Evolutionary conservation across 2,797 vertebrate species (phyloP), one percentile per base, ranked within the genome.

Genomic region (Neosilurus hyrtlii): DNA sequence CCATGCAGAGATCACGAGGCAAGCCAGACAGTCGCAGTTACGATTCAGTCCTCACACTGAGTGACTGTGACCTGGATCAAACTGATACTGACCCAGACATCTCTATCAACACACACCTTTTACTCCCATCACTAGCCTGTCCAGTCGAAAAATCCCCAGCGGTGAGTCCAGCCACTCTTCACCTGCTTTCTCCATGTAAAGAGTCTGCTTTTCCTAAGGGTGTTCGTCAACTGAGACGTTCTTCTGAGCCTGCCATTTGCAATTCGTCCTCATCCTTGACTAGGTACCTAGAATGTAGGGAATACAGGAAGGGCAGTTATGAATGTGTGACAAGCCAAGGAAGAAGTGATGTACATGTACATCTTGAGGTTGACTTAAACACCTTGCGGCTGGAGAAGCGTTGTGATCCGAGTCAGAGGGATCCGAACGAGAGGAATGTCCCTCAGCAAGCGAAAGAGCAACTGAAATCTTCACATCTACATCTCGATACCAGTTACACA

Each of bases 1-100:
- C 95, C 80, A 90, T 95, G 88, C 90, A 94, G 51, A 95, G 92
- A 52, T 90, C 92, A 0, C 89, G 90, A 0, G 90, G 91, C 83
- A 96, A 93, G 61, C 94, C 95, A 8, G 97, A 96, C 14, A 96
- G 95, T 92, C 93, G 95, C 80, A 98, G 97, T 89, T 94, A 96
- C 14, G 97, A 98, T 90, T 98, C 97, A 0, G 96, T 97, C 83
- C 93, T 98, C 90, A 96, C 96, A 1, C 91, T 97, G 76, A 98
- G 96, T 0, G 96, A 98, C 0, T 95, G 96, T 1, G 96, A 98
- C 81, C 92, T 96, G 0, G 95, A 96, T 83, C 92, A 89, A 72
- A 89, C 91, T 0, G 96, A 96, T 84, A 78, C 76, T 0, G 92
- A 93, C 84, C 79, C 90, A 2, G 95, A 96, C 83, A 88, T 90